A percentile compares a stretch with the other conserved stretches of the same genome.
Conservation (phyloP, 92 coral and sea anemone species). For the Parazoanthus atlanticus region DNA sequence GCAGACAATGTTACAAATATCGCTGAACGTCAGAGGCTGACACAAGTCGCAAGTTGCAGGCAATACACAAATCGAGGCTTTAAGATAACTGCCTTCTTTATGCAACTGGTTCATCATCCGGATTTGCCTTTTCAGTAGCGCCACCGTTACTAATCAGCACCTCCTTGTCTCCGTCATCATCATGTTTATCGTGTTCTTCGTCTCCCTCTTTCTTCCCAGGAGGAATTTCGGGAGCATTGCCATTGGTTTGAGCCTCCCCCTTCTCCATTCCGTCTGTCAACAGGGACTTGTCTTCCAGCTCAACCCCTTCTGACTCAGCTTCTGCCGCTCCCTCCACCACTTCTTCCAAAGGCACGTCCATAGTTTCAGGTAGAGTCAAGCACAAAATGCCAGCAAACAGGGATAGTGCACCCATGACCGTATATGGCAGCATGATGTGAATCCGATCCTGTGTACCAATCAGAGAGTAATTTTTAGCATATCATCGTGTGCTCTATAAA, state of each 20-base stretch:
- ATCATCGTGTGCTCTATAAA: background rate
- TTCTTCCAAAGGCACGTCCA: constrained; percentile 11
- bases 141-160: background rate
- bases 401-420: constrained; percentile 14
- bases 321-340: constrained; percentile 7
- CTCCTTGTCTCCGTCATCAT: background rate
- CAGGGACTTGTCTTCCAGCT: constrained; percentile 11
- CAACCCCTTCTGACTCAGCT: background rate
- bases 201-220: background rate
- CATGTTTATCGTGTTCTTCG: background rate
- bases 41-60: background rate
- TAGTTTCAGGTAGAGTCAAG: constrained; percentile 27
- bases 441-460: constrained; percentile 18
- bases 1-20: too few species aligned
- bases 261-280: constrained; percentile 14
- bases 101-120: background rate
- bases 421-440: constrained; percentile 32
- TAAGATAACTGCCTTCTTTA: background rate
- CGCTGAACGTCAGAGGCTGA: too few species aligned
- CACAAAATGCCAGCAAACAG: constrained; percentile 33
- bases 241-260: background rate
- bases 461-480: background rate
- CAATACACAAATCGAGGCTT: background rate
- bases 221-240: background rate
- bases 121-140: background rate